Evolutionary conservation across 2,797 vertebrate genomes (phyloP).

Genomic region (Chromis chromis): DNA sequence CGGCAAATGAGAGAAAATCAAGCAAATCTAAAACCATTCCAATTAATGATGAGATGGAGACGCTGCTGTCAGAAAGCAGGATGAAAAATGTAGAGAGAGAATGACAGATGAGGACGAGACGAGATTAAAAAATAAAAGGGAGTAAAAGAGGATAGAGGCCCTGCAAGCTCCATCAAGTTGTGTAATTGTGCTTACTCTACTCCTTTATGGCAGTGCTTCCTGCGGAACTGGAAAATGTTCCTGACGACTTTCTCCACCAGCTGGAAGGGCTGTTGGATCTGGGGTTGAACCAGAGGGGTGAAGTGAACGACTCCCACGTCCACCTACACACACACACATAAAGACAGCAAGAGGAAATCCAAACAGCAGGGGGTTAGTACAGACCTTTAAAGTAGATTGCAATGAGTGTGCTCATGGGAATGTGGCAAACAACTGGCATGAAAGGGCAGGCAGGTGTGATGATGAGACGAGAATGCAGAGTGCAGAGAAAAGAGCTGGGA

Average conservation of each 20-base stretch:
- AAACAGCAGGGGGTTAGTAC: conserved; percentile 24
- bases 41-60: conserved; percentile 58
- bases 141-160: conserved; percentile 7
- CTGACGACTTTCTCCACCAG: conserved; percentile 94
- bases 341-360: conserved; percentile 31
- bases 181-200: conserved; percentile 85
- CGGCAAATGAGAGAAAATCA: background rate
- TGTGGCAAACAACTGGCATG: background rate
- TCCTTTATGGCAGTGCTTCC: conserved; percentile 92
- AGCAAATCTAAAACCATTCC: conserved; percentile 7
- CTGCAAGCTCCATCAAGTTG: conserved; percentile 11
- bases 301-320: conserved; percentile 95
- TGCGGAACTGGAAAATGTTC: conserved; percentile 92
- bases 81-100: conserved; percentile 54
- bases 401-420: conserved; percentile 16
- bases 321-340: conserved; percentile 83
- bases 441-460: conserved; percentile 29
- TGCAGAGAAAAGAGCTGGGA: conserved; percentile 7
- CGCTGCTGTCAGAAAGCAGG: conserved; percentile 43
- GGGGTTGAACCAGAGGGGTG: conserved; percentile 89
- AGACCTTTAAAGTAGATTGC: conserved; percentile 27
- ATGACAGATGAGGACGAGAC: conserved; percentile 50
- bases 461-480: conserved; percentile 26
- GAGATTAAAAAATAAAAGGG: conserved; percentile 51
- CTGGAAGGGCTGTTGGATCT: conserved; percentile 93